Evolutionary conservation across 2,888 invertebrate species (phyloP).

Genomic region (Conus canariensis): DNA sequence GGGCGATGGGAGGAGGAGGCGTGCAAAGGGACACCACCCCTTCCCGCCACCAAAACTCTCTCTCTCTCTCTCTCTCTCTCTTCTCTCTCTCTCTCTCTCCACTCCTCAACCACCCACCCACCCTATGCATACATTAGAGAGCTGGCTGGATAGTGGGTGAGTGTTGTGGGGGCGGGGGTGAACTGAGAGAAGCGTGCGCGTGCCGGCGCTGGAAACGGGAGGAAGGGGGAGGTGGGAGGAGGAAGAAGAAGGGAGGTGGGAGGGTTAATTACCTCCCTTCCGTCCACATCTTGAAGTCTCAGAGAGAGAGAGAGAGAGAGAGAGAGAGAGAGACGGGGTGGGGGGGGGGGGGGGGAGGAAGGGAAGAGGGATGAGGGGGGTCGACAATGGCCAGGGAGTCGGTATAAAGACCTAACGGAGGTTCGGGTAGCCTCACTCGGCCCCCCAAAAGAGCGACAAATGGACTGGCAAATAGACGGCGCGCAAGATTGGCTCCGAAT

Average conservation of each 20-base stretch:
- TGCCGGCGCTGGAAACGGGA: too few relatives aligned
- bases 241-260: not conserved
- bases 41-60: not conserved
- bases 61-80: not conserved
- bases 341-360: not conserved
- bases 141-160: not conserved
- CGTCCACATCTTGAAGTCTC: not conserved
- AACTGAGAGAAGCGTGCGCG: not conserved
- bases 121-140: constrained; percentile 12
- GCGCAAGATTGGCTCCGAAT: constrained; percentile 15
- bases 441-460: constrained; percentile 13
- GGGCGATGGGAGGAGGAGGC: not conserved
- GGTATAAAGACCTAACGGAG: constrained; percentile 35
- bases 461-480: constrained; percentile 8
- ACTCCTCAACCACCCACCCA: not conserved
- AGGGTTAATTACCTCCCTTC: constrained; percentile 12
- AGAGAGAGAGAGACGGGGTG: not conserved
- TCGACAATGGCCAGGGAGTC: not conserved
- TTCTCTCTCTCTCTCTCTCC: not conserved
- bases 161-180: not conserved
- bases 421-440: not conserved
- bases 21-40: too few relatives aligned
- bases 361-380: not conserved
- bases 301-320: constrained; percentile 4
- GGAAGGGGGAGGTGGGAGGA: not conserved